These are phyloP conservation scores for Drosophila tropicalis DNA, from an alignment of 1,140 invertebrate genomes.

Conservation along the genomic window DNA sequence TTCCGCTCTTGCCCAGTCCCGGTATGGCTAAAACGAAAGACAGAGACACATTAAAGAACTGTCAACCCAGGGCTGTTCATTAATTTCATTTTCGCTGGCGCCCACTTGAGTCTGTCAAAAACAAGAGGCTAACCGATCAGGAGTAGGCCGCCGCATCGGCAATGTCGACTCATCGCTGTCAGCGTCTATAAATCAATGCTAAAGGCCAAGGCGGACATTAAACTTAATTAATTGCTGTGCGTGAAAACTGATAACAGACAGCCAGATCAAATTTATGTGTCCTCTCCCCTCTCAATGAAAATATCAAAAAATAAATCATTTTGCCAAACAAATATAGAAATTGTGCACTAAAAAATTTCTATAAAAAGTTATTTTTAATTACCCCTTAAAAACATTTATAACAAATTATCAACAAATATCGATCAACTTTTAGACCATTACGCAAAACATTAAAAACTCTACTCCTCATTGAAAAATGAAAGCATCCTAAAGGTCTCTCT, in stretches of 20 bases:
- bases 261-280: constrained; percentile 52
- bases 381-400: not conserved
- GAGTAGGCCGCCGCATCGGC: constrained; percentile 1
- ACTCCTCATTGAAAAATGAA: too few relatives aligned
- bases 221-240: constrained; percentile 72
- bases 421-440: too few relatives aligned
- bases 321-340: not conserved
- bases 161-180: constrained; percentile 19
- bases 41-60: constrained; percentile 32
- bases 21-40: constrained; percentile 65
- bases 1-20: constrained; percentile 79
- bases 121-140: constrained; percentile 16
- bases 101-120: constrained; percentile 58
- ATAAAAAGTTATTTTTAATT: not conserved
- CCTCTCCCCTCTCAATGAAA: constrained; percentile 23
- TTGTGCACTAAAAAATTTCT: not conserved
- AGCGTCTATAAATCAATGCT: constrained; percentile 65
- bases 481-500: too few relatives aligned
- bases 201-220: constrained; percentile 63
- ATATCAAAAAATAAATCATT: constrained; percentile 60
- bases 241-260: constrained; percentile 50
- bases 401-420: too few relatives aligned
- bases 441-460: too few relatives aligned
- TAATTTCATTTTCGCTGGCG: constrained; percentile 39
- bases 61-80: constrained; percentile 42